Base-by-base conservation (phyloP, 2,888 invertebrate species). In the Corbicula japonica region DNA sequence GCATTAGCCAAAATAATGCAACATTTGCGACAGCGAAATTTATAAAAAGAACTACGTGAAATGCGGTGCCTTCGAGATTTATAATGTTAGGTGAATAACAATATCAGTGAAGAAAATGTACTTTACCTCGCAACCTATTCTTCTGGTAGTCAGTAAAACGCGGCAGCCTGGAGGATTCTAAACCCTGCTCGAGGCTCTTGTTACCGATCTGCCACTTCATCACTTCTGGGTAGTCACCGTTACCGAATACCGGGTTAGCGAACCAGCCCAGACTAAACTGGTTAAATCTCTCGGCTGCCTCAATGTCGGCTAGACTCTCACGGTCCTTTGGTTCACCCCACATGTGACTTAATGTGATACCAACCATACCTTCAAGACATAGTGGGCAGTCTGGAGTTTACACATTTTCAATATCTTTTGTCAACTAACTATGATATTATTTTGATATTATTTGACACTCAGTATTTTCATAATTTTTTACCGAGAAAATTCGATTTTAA, bases 211-310 rank as follows among this genome's bases (percentile, higher is more conserved):
- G 44, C 21, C 71, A 50, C 58, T 81, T 86, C 87, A 88, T 87
- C 1, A 84, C 70, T 10, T 77, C 69, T 26, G 84, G 83, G 46
- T 86, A 96, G 93, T 96, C 96, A 1, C 91, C 91, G 65, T 80
- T 76, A 8, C 84, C 84, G 41, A 65, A 82, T 28, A 91, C 86
- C 8, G 91, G 90, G 66, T 88, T 80, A n/a, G 90, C 89, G 74
- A 86, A 91, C 88, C 88, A 88, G 21, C 90, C 91, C 3, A 89
- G 72, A 28, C 62, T 61, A 34, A 86, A 71, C 52, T 76, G 0
- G 92, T 80, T 73, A 12, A 72, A 83, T n/a, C 77, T 56, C 15
- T 85, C 81, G 1, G 86, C 83, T 4, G 88, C 86, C 10, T 73
- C 75, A 21, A 76, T 50, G 63, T 88, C 87, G n/a, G 60, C 44